Evolutionary conservation across 1,140 invertebrate genomes (phyloP).

Genomic region (Drosophila arawakana): DNA sequence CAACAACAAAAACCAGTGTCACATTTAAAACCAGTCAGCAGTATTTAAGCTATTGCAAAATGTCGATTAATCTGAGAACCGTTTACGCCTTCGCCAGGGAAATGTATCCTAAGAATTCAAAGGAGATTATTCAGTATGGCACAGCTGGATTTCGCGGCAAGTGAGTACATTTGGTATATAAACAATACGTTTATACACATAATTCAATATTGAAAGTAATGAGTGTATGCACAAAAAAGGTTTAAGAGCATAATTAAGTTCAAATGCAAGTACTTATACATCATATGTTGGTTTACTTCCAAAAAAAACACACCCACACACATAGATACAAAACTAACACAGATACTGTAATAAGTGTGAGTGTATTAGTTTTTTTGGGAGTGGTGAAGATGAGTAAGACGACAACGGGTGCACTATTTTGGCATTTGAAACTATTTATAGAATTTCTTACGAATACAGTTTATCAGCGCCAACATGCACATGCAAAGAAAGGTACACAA

Average conservation of each 20-base stretch:
- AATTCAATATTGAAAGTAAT: neutral
- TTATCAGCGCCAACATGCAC: constrained; percentile 68
- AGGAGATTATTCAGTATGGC: constrained; percentile 88
- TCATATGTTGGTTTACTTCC: constrained; percentile 13
- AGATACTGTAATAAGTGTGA: constrained; percentile 5
- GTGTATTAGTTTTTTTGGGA: constrained; percentile 41
- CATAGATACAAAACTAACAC: constrained; percentile 25
- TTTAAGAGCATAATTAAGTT: neutral
- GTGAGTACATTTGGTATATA: constrained; percentile 84
- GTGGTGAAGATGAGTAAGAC: constrained; percentile 60
- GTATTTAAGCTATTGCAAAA: constrained; percentile 40
- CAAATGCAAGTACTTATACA: constrained; percentile 5
- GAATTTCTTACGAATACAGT: constrained; percentile 58
- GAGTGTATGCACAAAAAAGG: neutral
- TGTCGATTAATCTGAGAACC: constrained; percentile 82
- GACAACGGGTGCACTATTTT: constrained; percentile 47
- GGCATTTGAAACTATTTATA: constrained; percentile 66
- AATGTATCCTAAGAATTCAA: constrained; percentile 89
- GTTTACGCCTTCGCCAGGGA: constrained; percentile 90
- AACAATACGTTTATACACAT: neutral
- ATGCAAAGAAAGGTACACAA: constrained; percentile 22
- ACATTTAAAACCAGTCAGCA: constrained; percentile 31
- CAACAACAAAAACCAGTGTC: constrained; percentile 30
- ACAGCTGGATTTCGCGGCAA: constrained; percentile 89
- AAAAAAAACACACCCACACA: constrained; percentile 32